Conservation (phyloP, 2,113 vertebrate species). For the Ciconia maguari region DNA sequence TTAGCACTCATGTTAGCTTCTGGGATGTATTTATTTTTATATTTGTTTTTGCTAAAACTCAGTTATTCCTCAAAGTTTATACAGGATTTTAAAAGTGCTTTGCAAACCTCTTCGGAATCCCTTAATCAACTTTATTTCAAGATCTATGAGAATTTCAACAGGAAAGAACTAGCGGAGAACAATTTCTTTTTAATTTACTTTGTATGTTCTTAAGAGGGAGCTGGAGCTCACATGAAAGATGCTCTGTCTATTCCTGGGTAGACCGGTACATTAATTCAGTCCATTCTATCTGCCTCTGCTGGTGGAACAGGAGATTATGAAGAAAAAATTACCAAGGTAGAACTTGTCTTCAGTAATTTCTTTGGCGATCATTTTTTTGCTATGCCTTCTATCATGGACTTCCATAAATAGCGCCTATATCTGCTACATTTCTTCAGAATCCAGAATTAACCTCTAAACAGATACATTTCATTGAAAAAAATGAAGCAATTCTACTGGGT, state of each 20-base stretch:
- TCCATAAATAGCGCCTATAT: neutral
- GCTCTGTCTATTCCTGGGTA: neutral
- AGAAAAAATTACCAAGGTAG: neutral
- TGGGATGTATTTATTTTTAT: neutral
- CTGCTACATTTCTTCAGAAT: neutral
- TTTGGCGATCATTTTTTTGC: neutral
- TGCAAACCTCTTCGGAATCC: neutral
- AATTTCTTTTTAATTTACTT: neutral
- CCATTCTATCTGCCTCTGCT: neutral
- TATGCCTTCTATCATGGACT: neutral
- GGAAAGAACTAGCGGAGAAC: neutral
- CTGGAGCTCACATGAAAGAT: neutral
- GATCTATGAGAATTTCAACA: neutral
- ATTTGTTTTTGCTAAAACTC: neutral
- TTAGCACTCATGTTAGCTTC: neutral
- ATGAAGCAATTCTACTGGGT: neutral
- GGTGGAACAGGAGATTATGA: neutral
- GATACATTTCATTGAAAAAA: slow-evolving; percentile 5
- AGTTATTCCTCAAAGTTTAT: neutral
- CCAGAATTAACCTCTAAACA: neutral
- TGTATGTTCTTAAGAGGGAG: neutral
- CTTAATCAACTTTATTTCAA: neutral
- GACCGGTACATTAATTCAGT: neutral
- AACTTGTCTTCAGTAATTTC: neutral
- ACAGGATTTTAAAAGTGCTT: neutral